A percentile compares a stretch with the other conserved stretches of the same genome.
Evolutionary conservation across 2,113 vertebrate species (phyloP).

Genomic region (Corapipo altera): DNA sequence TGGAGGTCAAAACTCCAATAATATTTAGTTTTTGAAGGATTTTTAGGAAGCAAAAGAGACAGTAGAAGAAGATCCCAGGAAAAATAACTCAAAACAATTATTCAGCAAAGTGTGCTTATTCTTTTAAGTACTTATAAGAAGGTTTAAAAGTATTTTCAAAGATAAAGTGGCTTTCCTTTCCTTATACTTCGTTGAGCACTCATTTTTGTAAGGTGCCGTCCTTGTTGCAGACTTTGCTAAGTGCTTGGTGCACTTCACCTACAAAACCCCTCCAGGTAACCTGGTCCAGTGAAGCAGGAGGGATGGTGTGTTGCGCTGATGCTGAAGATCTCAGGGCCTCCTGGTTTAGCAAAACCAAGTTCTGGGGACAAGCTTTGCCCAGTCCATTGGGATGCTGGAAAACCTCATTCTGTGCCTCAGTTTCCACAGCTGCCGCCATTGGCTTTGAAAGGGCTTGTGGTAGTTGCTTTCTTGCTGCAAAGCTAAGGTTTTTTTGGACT

Average conservation of each 20-base stretch:
- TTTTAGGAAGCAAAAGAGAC: neutral
- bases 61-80: neutral
- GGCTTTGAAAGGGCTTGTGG: neutral
- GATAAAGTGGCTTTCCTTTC: neutral
- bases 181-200: neutral
- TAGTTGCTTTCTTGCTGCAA: neutral
- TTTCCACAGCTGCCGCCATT: neutral
- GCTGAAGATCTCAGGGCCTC: neutral
- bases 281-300: accelerated
- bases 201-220: neutral
- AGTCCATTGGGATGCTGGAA: neutral
- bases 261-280: neutral
- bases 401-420: neutral
- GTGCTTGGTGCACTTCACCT: neutral
- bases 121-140: neutral
- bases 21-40: neutral
- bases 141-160: neutral
- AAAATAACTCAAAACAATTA: neutral
- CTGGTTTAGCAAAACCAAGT: neutral
- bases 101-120: neutral
- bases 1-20: neutral
- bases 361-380: neutral
- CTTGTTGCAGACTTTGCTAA: neutral
- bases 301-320: neutral
- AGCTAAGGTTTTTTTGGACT: neutral